Evolutionary conservation across 1,140 invertebrate genomes (phyloP), one percentile per base, ranked within the genome.

Genomic region (Lordiphosa collinella): DNA sequence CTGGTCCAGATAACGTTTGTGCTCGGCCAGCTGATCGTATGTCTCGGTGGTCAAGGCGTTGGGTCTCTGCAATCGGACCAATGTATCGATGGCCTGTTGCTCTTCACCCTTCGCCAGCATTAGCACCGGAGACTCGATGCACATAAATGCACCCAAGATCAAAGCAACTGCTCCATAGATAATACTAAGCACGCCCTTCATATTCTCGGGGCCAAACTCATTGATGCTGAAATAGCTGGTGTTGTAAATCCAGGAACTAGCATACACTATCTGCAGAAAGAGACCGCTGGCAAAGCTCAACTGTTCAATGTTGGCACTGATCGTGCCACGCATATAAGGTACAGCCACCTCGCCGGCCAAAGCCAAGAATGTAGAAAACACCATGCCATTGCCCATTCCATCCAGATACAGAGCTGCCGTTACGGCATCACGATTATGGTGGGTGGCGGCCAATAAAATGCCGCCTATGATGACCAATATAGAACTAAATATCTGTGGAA

Each of bases 341-440:
- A 72, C 44, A 0, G 78, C 6, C 0, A 82, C 7, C 13, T 82
- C 78, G 0, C 72, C 78, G 3, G 34, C 37, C n/a, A 82, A 10
- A 2, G 78, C 78, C 46, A 84, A 3, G 3, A 70, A 58, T 0
- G 78, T 78, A 4, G 78, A 59, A 54, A 82, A 84, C 0, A 38
- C 31, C 34, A 82, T 8, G 0, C 78, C 78, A 37, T 82, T 82
- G 41, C 48, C 78, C 4, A 82, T 69, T 1, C 78, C 78, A 44
- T 82, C 72, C 7, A 82, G 36, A 22, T 82, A 82, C 6, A 66
- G 44, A 7, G 44, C 35, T 0, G 78, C 79, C 4, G 62, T 29
- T 4, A 52, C 16, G 25, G 53, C 67, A 2, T 16, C 2, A 0
- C 8, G 2, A 18, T 64, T 64, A 1, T 22, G 25, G 0, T 10